Percentiles rank a stretch among this genome's conserved stretches.
phyloP scores from a whole-genome alignment of 2,113 vertebrate genomes.

The Scopus umbretta region DNA sequence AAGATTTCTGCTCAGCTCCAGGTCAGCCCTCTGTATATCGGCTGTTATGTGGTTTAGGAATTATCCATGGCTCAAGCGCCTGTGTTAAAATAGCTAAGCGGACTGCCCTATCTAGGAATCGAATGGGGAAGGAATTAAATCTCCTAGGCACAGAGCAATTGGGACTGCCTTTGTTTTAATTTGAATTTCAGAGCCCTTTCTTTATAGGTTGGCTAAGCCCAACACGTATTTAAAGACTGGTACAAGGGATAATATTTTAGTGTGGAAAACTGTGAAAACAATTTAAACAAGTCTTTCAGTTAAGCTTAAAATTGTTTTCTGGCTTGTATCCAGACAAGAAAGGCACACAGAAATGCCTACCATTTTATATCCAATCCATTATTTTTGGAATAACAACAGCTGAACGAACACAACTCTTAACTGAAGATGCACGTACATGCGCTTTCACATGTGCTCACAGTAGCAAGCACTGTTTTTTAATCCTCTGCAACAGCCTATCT shows the following conservation, averaged over 20 bases:
- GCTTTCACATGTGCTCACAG: background rate
- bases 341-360: background rate
- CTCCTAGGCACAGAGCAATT: background rate
- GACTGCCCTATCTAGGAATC: background rate
- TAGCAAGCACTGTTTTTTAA: background rate
- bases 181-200: background rate
- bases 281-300: conserved; percentile 11
- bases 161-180: background rate
- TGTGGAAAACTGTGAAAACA: background rate
- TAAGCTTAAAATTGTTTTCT: conserved; percentile 11
- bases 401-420: background rate
- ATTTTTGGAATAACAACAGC: background rate
- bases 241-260: background rate
- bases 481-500: background rate
- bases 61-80: background rate
- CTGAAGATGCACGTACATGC: background rate
- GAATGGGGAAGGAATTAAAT: background rate
- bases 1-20: background rate
- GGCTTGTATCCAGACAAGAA: background rate
- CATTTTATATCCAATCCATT: background rate
- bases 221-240: background rate
- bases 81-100: background rate
- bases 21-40: background rate
- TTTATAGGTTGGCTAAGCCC: background rate
- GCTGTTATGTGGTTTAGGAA: background rate